Conservation (phyloP, 2,888 invertebrate genomes). For the Adela reaumurella region DNA sequence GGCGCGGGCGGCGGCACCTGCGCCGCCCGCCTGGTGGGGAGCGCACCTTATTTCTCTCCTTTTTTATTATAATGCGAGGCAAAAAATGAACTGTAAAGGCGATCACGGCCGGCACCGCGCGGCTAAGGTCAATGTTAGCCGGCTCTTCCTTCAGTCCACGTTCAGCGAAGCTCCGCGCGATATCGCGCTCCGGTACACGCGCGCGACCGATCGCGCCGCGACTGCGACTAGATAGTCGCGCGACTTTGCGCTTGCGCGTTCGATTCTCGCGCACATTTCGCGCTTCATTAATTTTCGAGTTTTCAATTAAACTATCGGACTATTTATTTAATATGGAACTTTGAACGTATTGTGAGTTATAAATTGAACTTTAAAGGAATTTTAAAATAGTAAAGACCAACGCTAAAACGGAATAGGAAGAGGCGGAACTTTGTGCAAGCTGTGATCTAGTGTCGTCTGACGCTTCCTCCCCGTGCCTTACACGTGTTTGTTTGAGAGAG, state of each 20-base stretch:
- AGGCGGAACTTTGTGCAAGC: too few relatives aligned
- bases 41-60: slow-evolving; percentile 55
- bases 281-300: too few relatives aligned
- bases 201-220: slow-evolving; percentile 5
- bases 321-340: too few relatives aligned
- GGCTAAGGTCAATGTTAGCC: slow-evolving; percentile 57
- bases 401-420: too few relatives aligned
- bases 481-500: background rate
- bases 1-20: slow-evolving; percentile 20
- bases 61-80: slow-evolving; percentile 41
- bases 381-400: too few relatives aligned
- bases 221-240: too few relatives aligned
- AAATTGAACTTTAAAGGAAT: too few relatives aligned
- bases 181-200: slow-evolving; percentile 23
- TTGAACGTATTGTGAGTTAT: too few relatives aligned
- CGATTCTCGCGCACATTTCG: too few relatives aligned
- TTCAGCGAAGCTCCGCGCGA: slow-evolving; percentile 30
- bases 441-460: too few relatives aligned
- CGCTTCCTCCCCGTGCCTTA: background rate
- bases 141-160: slow-evolving; percentile 53
- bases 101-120: slow-evolving; percentile 44
- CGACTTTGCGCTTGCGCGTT: too few relatives aligned
- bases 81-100: slow-evolving; percentile 59
- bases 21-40: slow-evolving; percentile 51
- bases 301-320: too few relatives aligned